phyloP scores from a whole-genome alignment of 2,797 vertebrate genomes.

The Saxicola maurus region DNA sequence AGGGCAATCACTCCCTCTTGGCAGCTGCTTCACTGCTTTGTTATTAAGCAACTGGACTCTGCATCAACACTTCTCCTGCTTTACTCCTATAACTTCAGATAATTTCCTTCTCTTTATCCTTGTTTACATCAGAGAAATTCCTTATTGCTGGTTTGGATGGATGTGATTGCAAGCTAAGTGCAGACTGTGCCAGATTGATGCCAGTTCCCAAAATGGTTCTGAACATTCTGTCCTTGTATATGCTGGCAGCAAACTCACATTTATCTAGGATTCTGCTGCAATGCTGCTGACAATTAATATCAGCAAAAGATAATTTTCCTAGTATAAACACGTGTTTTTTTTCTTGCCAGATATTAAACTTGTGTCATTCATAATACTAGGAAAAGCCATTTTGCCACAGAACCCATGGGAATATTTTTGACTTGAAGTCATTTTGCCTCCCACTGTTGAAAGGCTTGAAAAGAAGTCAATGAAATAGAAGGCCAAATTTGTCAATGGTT shows the following conservation, averaged over 20 bases:
- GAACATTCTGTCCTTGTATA: neutral
- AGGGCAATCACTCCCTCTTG: neutral
- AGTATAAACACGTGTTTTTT: neutral
- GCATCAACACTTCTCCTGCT: neutral
- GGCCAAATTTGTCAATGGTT: neutral
- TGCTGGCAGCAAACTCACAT: constrained; percentile 4
- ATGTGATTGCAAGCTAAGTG: neutral
- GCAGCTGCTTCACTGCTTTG: neutral
- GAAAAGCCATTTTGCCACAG: neutral
- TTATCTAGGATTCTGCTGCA: neutral
- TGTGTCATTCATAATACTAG: neutral
- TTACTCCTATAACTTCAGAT: neutral
- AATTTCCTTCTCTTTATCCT: neutral
- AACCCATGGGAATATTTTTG: neutral
- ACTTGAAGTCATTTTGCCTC: neutral
- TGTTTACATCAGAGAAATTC: neutral
- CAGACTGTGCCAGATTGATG: neutral
- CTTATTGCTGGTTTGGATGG: neutral
- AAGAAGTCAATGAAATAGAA: neutral
- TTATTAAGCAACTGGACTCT: neutral
- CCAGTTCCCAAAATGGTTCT: neutral
- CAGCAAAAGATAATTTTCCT: constrained; percentile 34
- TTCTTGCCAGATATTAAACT: neutral
- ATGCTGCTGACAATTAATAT: constrained; percentile 3
- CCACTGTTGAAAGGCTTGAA: neutral